Percentiles rank a stretch among this genome's conserved stretches.
phyloP scores from a whole-genome alignment of 2,797 vertebrate species.

The Remorina albescens region DNA sequence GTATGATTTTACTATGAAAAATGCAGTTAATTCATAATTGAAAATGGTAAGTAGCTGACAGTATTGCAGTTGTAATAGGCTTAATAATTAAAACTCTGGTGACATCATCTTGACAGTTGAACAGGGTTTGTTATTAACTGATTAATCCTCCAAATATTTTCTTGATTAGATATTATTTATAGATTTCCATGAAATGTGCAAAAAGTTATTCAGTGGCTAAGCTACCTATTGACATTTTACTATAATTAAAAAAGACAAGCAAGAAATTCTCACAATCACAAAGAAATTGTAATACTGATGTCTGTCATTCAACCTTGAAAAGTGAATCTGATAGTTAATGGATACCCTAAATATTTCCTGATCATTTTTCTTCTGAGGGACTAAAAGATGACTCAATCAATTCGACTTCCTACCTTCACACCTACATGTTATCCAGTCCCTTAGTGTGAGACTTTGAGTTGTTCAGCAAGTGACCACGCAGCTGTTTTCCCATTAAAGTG shows the following conservation, averaged over 20 bases:
- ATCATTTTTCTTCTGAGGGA: background rate
- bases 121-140: background rate
- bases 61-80: background rate
- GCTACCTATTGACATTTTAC: background rate
- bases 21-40: background rate
- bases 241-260: background rate
- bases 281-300: background rate
- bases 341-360: background rate
- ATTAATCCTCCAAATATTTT: background rate
- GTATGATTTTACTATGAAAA: background rate
- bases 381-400: background rate
- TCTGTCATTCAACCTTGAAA: background rate
- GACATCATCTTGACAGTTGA: background rate
- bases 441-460: too few species aligned
- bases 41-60: background rate
- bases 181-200: background rate
- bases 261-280: background rate
- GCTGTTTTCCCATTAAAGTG: too few species aligned
- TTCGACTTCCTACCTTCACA: background rate
- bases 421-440: background rate
- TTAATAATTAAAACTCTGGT: background rate
- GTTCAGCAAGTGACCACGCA: too few species aligned
- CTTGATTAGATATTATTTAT: background rate
- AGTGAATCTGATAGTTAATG: background rate
- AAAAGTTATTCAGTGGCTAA: too few species aligned